phyloP scores from a whole-genome alignment of 2,113 vertebrate genomes.

The Xerus inauris region DNA sequence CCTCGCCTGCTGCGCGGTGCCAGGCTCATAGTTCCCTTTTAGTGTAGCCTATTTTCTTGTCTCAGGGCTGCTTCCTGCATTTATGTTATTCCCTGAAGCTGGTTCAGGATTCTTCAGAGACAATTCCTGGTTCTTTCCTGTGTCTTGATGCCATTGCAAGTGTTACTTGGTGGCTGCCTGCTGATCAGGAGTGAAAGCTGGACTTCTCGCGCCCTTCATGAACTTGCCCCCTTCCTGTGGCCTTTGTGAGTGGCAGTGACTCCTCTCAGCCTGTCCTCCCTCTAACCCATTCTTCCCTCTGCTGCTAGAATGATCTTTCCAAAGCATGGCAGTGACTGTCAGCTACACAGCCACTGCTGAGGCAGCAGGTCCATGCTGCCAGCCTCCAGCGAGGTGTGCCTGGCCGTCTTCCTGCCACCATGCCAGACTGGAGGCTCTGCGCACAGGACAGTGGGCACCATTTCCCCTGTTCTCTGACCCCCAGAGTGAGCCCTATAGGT shows the following conservation, averaged over 20 bases:
- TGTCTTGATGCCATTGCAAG: neutral
- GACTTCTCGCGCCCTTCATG: neutral
- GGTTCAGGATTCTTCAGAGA: neutral
- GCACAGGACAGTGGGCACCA: neutral
- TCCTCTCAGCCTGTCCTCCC: neutral
- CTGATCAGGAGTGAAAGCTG: neutral
- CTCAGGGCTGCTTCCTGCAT: constrained; percentile 37
- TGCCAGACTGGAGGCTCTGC: neutral
- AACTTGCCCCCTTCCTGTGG: neutral
- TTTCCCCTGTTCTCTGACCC: neutral
- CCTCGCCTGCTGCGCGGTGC: neutral
- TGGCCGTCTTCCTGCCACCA: neutral
- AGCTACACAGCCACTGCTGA: no score
- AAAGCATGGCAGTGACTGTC: neutral
- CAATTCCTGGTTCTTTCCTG: neutral
- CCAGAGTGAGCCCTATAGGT: neutral
- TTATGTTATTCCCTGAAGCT: constrained; percentile 43
- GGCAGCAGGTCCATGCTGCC: no score
- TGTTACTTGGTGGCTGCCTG: neutral
- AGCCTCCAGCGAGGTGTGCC: neutral
- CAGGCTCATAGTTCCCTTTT: constrained; percentile 56
- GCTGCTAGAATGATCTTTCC: neutral
- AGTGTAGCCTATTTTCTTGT: constrained; percentile 61
- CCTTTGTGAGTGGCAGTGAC: neutral
- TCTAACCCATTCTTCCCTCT: neutral